phyloP scores from a whole-genome alignment of 2,113 vertebrate species.

The Grallaria varia region DNA sequence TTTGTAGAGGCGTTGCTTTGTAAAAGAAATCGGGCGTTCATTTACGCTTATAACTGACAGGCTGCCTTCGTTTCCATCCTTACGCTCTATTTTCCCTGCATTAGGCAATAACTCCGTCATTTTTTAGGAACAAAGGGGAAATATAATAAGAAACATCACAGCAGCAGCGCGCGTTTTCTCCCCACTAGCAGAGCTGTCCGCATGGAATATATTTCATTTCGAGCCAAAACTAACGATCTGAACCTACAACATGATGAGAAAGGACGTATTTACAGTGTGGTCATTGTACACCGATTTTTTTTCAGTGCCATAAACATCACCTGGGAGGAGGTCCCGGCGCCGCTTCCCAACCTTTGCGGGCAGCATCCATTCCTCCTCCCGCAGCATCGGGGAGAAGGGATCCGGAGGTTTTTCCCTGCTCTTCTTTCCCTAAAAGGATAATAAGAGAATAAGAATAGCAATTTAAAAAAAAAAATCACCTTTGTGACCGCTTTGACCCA shows the following conservation, averaged over 20 bases:
- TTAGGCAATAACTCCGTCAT: constrained; percentile 21
- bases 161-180: neutral
- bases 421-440: neutral
- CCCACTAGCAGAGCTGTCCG: neutral
- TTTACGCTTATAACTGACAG: neutral
- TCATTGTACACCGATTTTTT: neutral
- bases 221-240: constrained; percentile 33
- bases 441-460: neutral
- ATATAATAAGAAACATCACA: constrained; percentile 42
- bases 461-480: neutral
- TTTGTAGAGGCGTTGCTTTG: neutral
- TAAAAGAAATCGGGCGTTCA: neutral
- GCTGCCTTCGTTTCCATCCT: constrained; percentile 1
- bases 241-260: neutral
- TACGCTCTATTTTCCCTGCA: neutral
- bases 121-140: constrained; percentile 50
- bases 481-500: neutral
- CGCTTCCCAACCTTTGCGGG: neutral
- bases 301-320: neutral
- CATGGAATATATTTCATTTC: neutral
- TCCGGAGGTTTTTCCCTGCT: neutral
- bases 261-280: neutral
- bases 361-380: neutral
- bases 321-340: neutral
- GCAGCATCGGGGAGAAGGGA: neutral